Base-by-base conservation (phyloP, 92 coral and sea anemone genomes). In the Porites divaricata region DNA sequence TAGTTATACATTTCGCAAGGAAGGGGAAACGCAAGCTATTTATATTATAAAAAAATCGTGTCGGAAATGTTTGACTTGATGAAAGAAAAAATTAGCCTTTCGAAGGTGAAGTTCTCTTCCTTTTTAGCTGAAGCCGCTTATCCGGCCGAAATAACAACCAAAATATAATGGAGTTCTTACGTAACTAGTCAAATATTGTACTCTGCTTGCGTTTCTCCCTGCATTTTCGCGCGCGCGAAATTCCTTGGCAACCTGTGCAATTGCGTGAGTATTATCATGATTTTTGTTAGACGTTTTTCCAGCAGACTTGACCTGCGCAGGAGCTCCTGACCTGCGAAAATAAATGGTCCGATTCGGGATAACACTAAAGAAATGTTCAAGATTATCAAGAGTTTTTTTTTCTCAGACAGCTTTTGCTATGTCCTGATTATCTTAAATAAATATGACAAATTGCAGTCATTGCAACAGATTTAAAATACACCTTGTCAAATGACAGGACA, bases 51-150 rank as follows among this genome's bases (percentile, higher is more conserved):
- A 28, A 70, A 75, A 80, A 28, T 80, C 76, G 11, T 53, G 67
- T 41, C 76, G 56, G 20, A 54, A 56, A 63, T 69, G 19, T 69
- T 80, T 80, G 1, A 57, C 49, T 53, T 16, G 85, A 80, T 68
- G 54, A 80, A 56, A 76, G 70, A 80, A 80, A 70, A 67, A 68
- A 69, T 68, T 51, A 54, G 65, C 66, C 45, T 26, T 70, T 20
- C 21, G 76, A 76, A 80, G 85, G 85, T 70, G 77, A 67, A 69
- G 68, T 35, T 68, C 57, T 57, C 64, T 45, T 41, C 75, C 24
- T 56, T 54, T 80, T 63, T 76, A 80, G 76, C 85, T 75, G 79
- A 41, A 56, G 64, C 68, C 54, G 75, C 63, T 28, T 6, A 20
- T 54, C 22, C 48, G 20, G 21, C 35, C 14, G 2, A 20, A 69